Conservation (phyloP, 2,888 invertebrate species). For the Aleiodes alternator region DNA sequence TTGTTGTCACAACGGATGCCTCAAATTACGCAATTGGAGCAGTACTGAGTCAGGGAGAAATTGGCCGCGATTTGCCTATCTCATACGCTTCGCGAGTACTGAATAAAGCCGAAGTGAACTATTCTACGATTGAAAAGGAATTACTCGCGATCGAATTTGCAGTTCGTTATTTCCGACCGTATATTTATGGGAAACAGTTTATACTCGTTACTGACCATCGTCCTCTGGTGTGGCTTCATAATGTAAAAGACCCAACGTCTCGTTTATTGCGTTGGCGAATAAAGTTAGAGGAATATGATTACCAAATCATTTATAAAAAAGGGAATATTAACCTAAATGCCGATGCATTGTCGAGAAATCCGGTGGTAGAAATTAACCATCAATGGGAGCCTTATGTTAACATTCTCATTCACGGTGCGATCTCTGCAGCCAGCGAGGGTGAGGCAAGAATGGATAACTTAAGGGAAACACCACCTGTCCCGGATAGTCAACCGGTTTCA, state of each 20-base stretch:
- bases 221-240: constrained; percentile 34
- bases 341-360: constrained; percentile 3
- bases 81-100: constrained; percentile 64
- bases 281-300: constrained; percentile 36
- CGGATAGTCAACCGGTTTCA: no score
- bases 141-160: constrained; percentile 34
- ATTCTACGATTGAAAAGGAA: constrained; percentile 55
- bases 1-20: constrained; percentile 47
- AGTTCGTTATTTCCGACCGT: background rate
- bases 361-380: no score
- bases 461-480: no score
- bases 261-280: constrained; percentile 39
- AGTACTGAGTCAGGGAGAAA: constrained; percentile 57
- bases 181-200: no score
- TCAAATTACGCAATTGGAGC: constrained; percentile 49
- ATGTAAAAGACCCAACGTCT: constrained; percentile 38
- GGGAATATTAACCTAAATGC: constrained; percentile 41
- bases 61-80: constrained; percentile 60
- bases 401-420: no score
- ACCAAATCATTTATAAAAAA: constrained; percentile 34
- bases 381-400: no score
- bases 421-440: no score
- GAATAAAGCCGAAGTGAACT: constrained; percentile 57
- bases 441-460: no score
- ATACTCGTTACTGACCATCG: no score